Percentiles rank a stretch among this genome's conserved stretches.
phyloP scores from a whole-genome alignment of 2,797 vertebrate species.

The Luscinia megarhynchos region DNA sequence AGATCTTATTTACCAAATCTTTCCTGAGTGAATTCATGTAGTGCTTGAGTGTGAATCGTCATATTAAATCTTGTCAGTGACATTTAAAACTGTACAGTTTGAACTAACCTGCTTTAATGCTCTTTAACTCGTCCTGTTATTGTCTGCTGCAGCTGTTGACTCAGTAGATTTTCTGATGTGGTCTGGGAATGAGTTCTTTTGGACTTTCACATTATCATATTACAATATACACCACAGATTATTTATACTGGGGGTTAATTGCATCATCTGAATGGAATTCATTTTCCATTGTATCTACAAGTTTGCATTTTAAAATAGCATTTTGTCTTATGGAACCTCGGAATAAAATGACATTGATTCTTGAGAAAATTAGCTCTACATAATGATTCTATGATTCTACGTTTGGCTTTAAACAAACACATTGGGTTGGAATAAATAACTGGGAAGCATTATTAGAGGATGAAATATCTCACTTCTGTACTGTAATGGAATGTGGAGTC shows the following conservation, averaged over 20 bases:
- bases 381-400: neutral
- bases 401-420: neutral
- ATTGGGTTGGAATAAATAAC: neutral
- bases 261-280: slow-evolving; percentile 78
- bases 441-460: neutral
- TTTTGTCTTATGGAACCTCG: slow-evolving; percentile 57
- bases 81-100: slow-evolving; percentile 63
- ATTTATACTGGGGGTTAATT: slow-evolving; percentile 77
- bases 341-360: slow-evolving; percentile 54
- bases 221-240: slow-evolving; percentile 70
- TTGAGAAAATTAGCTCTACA: slow-evolving; percentile 34
- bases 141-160: slow-evolving; percentile 74
- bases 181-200: slow-evolving; percentile 77
- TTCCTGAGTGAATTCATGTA: slow-evolving; percentile 18
- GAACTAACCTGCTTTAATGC: slow-evolving; percentile 59
- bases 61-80: slow-evolving; percentile 51
- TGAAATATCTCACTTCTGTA: slow-evolving; percentile 23
- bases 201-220: slow-evolving; percentile 75
- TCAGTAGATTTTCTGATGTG: slow-evolving; percentile 75
- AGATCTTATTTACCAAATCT: neutral
- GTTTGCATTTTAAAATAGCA: slow-evolving; percentile 54
- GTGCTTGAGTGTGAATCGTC: neutral
- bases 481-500: slow-evolving; percentile 29
- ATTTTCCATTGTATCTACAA: slow-evolving; percentile 68
- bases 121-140: slow-evolving; percentile 62